Evolutionary conservation across 2,113 vertebrate genomes (phyloP).

Genomic region (Prunella fulvescens): DNA sequence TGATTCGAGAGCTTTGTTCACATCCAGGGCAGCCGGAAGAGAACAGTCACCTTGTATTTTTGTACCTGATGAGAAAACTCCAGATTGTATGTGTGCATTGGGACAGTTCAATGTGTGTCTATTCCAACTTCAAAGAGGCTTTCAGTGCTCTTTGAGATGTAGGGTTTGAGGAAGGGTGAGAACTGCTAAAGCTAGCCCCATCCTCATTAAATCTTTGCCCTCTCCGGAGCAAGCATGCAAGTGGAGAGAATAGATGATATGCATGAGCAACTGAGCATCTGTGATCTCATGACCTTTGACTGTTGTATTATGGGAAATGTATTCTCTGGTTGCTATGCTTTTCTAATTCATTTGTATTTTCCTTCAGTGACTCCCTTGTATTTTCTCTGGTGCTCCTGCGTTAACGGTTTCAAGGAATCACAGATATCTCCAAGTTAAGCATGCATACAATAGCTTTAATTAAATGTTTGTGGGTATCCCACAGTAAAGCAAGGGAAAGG

Average conservation of each 20-base stretch:
- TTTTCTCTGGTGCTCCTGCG: conserved; percentile 44
- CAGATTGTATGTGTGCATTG: conserved; percentile 54
- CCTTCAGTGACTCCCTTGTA: conserved; percentile 56
- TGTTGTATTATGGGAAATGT: conserved; percentile 60
- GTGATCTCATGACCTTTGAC: conserved; percentile 47
- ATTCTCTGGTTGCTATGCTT: conserved; percentile 55
- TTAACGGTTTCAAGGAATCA: conserved; percentile 47
- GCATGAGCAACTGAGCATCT: conserved; percentile 52
- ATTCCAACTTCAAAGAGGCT: conserved; percentile 59
- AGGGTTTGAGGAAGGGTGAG: conserved; percentile 56
- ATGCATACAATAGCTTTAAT: conserved; percentile 56
- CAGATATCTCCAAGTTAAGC: conserved; percentile 47
- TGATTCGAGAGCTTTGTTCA: conserved; percentile 31
- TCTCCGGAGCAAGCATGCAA: background rate
- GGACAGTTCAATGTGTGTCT: conserved; percentile 46
- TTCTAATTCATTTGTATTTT: conserved; percentile 61
- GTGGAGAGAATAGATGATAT: conserved; percentile 44
- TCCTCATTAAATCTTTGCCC: conserved; percentile 54
- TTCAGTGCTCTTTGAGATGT: conserved; percentile 54
- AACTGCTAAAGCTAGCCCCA: conserved; percentile 53
- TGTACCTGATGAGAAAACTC: conserved; percentile 48
- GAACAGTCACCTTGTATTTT: conserved; percentile 45
- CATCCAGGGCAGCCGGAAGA: conserved; percentile 33
- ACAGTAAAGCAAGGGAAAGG: conserved; percentile 35
- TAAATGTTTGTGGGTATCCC: conserved; percentile 60